Percentiles rank a stretch among this genome's conserved stretches.
phyloP scores from a whole-genome alignment of 1,140 invertebrate genomes.

The Lutraria rhynchaena region DNA sequence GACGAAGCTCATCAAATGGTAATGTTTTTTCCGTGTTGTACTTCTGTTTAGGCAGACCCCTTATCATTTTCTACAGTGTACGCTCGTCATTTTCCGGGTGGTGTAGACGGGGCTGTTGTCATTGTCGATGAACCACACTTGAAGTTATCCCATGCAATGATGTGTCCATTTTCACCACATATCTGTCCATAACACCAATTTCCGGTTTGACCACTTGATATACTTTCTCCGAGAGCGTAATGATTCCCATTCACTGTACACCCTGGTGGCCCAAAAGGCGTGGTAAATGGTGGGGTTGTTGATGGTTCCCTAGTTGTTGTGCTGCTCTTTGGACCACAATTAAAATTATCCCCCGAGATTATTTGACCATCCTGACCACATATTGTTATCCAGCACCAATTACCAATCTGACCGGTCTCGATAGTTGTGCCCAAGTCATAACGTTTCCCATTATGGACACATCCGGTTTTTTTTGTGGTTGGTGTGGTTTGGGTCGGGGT shows the following conservation, averaged over 20 bases:
- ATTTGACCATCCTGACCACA: not conserved
- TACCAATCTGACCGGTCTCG: not conserved
- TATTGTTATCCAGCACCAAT: not conserved
- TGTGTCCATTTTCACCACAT: not conserved
- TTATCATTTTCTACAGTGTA: too few relatives aligned
- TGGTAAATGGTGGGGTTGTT: not conserved
- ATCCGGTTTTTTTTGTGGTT: not conserved
- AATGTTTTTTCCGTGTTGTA: too few relatives aligned
- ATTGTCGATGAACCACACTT: not conserved
- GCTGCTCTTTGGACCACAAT: not conserved
- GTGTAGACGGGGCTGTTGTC: not conserved
- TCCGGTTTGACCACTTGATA: not conserved
- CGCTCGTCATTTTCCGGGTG: too few relatives aligned
- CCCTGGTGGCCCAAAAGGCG: too few relatives aligned
- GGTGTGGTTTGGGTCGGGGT: not conserved
- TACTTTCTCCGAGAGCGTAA: not conserved
- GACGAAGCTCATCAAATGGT: too few relatives aligned
- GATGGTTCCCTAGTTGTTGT: not conserved
- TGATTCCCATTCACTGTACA: not conserved
- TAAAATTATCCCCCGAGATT: slow-evolving; percentile 5
- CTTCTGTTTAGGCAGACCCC: too few relatives aligned
- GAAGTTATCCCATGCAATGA: not conserved
- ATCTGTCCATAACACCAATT: slow-evolving; percentile 3
- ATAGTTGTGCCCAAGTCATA: not conserved
- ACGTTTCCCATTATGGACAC: not conserved